Conservation (phyloP, 2,797 vertebrate genomes). For the Semotilus atromaculatus region DNA sequence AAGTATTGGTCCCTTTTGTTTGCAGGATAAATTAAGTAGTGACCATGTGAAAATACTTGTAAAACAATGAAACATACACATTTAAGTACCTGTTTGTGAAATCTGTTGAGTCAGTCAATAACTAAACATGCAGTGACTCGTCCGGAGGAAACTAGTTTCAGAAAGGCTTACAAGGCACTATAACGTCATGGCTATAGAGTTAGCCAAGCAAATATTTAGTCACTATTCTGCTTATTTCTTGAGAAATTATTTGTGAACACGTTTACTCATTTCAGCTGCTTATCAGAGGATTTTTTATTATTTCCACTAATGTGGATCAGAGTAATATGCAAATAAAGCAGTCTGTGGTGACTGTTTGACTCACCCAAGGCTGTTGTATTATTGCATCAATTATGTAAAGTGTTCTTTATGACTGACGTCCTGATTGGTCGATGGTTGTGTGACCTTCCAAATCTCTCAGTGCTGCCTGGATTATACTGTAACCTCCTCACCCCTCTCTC, state of each 20-base stretch:
- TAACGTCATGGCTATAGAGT: not conserved
- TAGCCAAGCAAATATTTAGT: not conserved
- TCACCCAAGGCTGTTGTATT: not conserved
- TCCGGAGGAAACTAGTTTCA: not conserved
- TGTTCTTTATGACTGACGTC: not conserved
- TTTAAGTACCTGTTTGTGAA: not conserved
- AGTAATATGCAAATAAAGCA: not conserved
- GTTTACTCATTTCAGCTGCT: not conserved
- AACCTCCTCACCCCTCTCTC: slow-evolving; percentile 15
- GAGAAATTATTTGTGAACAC: not conserved
- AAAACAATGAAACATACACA: not conserved
- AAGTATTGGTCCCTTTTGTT: not conserved
- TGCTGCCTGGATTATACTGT: not conserved
- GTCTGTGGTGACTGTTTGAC: not conserved
- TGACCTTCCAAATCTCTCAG: slow-evolving; percentile 3
- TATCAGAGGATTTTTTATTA: not conserved
- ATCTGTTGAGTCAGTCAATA: not conserved
- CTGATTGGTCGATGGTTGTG: not conserved
- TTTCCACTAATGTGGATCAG: not conserved
- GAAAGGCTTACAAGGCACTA: not conserved
- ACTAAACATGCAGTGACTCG: not conserved
- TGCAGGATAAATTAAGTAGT: not conserved
- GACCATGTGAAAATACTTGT: not conserved
- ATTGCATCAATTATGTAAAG: not conserved
- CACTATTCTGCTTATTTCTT: not conserved